Base-by-base conservation (phyloP, 2,888 invertebrate species). In the Athetis lepigone region DNA sequence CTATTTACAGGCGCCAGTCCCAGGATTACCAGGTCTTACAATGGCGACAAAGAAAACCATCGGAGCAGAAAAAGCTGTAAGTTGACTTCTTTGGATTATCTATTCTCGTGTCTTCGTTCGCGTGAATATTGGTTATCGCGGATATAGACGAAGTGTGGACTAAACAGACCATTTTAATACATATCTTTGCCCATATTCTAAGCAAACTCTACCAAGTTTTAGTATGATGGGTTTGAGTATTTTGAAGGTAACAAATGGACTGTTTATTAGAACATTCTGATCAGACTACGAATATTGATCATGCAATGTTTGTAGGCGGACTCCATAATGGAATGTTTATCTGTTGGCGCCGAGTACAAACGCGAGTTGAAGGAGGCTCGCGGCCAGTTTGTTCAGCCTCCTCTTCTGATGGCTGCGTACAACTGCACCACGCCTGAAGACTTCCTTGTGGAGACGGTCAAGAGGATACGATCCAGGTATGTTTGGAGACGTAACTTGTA, bases 41-140 rank as follows among this genome's bases (percentile, higher is more conserved):
- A 95, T 99, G 87, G 98, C 99, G 0, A 97, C 98, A 0, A 97
- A 97, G 82, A 98, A 98, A 92, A 98, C 98, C 0, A 96, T 98
- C 49, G 98, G 98, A 57, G 98, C 98, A 60, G 98, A 98, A 87
- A 97, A 97, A 95, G 97, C 97, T 67, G 98, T 98, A 95, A 96
- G 96, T 95, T 77, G 56, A 61, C 46, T 5, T 16, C 4, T 4
- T 33, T 33, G 1, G n/a, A n/a, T n/a, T n/a, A n/a, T n/a, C n/a
- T n/a, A n/a, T n/a, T n/a, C n/a, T n/a, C n/a, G n/a, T n/a, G n/a
- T n/a, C n/a, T n/a, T n/a, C n/a, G n/a, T n/a, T n/a, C n/a, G n/a
- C n/a, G n/a, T n/a, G n/a, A n/a, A n/a, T n/a, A n/a, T n/a, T n/a
- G n/a, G n/a, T n/a, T n/a, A n/a, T n/a, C n/a, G n/a, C n/a, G n/a